Percentiles rank a stretch among this genome's conserved stretches.
Conservation (phyloP, 2,888 invertebrate genomes). For the Neocrepidodera transversa region DNA sequence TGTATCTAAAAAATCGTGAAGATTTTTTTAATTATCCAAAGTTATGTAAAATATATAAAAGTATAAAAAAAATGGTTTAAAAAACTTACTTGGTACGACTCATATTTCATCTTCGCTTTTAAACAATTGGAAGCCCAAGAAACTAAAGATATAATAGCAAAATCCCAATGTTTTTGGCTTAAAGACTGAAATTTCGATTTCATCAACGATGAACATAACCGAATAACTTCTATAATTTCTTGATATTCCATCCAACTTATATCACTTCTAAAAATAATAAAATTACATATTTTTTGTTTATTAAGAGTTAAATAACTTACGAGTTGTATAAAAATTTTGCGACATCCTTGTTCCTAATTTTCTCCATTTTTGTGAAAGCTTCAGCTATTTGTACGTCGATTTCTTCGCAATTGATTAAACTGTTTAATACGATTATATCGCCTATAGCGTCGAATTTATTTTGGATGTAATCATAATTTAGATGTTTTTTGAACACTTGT, state of each 20-base stretch:
- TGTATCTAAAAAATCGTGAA: too few species aligned
- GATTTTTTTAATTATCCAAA: too few species aligned
- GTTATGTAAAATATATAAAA: too few species aligned
- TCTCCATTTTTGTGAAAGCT: slow-evolving; percentile 49
- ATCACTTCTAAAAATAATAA: slow-evolving; percentile 47
- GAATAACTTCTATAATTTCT: slow-evolving; percentile 58
- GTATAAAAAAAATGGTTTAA: too few species aligned
- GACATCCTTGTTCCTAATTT: slow-evolving; percentile 45
- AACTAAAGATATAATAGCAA: slow-evolving; percentile 72
- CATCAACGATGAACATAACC: slow-evolving; percentile 56
- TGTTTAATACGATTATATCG: slow-evolving; percentile 48
- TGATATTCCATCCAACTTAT: slow-evolving; percentile 53
- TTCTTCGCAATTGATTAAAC: slow-evolving; percentile 49
- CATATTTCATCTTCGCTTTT: slow-evolving; percentile 57
- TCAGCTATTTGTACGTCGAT: slow-evolving; percentile 55
- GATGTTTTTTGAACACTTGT: slow-evolving; percentile 50
- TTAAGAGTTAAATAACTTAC: slow-evolving; percentile 24
- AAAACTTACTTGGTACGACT: slow-evolving; percentile 66
- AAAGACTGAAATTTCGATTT: slow-evolving; percentile 46
- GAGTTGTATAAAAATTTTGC: slow-evolving; percentile 46
- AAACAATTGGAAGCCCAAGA: slow-evolving; percentile 69
- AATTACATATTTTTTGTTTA: neutral
- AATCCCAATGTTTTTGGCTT: slow-evolving; percentile 73
- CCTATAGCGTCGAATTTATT: slow-evolving; percentile 43
- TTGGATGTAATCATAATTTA: slow-evolving; percentile 47